Percentiles rank a stretch among this genome's conserved stretches.
phyloP scores from a whole-genome alignment of 2,888 invertebrate species.

The Orthonevra nobilis region DNA sequence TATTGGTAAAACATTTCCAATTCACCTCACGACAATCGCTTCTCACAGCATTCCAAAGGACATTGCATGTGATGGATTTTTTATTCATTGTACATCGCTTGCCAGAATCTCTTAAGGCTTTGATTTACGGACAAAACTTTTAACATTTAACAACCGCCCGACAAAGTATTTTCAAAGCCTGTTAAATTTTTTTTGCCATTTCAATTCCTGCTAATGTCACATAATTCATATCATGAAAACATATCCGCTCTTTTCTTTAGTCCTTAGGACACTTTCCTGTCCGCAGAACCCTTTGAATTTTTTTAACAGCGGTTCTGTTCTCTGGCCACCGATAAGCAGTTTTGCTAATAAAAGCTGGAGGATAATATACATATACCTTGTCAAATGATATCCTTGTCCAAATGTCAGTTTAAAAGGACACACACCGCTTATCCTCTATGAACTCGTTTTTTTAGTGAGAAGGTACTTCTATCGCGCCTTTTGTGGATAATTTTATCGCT shows the following conservation, averaged over 20 bases:
- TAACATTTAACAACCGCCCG: background rate
- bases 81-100: too few relatives aligned
- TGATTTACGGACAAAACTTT: too few relatives aligned
- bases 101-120: too few relatives aligned
- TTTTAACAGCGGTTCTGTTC: background rate
- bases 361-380: slow-evolving; percentile 11
- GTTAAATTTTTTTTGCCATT: slow-evolving; percentile 4
- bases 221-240: background rate
- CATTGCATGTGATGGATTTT: too few relatives aligned
- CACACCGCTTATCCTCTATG: slow-evolving; percentile 5
- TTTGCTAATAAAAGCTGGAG: slow-evolving; percentile 1
- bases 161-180: background rate
- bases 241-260: background rate
- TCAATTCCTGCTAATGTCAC: slow-evolving; percentile 27
- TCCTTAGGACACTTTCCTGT: background rate
- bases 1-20: slow-evolving; percentile 31
- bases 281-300: background rate
- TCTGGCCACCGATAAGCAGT: slow-evolving; percentile 7
- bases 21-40: slow-evolving; percentile 30
- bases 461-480: too few relatives aligned
- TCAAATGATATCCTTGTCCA: slow-evolving; percentile 20
- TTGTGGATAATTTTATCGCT: too few relatives aligned
- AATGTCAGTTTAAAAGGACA: background rate
- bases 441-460: slow-evolving; percentile 1
- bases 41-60: too few relatives aligned